A percentile compares a stretch with the other conserved stretches of the same genome.
These are phyloP conservation scores for Sminthopsis crassicaudata DNA, from an alignment of 2,113 vertebrate genomes.

Conservation along the genomic window DNA sequence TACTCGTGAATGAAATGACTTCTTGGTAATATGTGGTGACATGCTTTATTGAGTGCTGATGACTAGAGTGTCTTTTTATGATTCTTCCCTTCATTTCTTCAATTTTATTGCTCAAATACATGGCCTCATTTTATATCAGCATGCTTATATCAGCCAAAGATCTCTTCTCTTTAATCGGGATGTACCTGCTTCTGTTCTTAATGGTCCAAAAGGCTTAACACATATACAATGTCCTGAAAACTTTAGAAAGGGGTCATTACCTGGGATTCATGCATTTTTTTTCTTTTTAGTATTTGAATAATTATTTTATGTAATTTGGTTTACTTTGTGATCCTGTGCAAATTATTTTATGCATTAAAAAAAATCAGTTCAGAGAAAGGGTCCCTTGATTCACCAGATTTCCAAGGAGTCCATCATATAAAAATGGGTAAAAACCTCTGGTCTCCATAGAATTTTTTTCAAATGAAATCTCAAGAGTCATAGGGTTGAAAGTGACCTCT, in stretches of 20 bases:
- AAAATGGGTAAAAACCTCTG: not conserved
- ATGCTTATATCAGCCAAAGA: not conserved
- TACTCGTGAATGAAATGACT: slow-evolving; percentile 12
- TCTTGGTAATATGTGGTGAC: not conserved
- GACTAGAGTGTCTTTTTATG: not conserved
- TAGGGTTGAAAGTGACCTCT: not conserved
- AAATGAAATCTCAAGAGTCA: not conserved
- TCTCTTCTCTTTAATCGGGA: not conserved
- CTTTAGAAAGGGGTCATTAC: not conserved
- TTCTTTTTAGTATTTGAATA: not conserved
- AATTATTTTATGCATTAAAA: not conserved
- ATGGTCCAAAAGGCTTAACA: not conserved
- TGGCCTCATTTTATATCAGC: not conserved
- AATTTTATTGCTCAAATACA: slow-evolving; percentile 25
- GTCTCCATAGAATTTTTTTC: not conserved
- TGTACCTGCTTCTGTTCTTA: not conserved
- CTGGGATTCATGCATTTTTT: not conserved
- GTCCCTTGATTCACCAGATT: not conserved
- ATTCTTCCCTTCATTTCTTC: not conserved
- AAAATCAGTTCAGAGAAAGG: not conserved
- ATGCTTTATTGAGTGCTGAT: not conserved
- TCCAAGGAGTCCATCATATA: not conserved
- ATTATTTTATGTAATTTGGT: not conserved
- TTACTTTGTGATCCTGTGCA: not conserved
- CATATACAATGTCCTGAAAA: not conserved